These are phyloP conservation scores for Megastigmus dorsalis DNA, from an alignment of 2,888 invertebrate genomes.

Conservation along the genomic window DNA sequence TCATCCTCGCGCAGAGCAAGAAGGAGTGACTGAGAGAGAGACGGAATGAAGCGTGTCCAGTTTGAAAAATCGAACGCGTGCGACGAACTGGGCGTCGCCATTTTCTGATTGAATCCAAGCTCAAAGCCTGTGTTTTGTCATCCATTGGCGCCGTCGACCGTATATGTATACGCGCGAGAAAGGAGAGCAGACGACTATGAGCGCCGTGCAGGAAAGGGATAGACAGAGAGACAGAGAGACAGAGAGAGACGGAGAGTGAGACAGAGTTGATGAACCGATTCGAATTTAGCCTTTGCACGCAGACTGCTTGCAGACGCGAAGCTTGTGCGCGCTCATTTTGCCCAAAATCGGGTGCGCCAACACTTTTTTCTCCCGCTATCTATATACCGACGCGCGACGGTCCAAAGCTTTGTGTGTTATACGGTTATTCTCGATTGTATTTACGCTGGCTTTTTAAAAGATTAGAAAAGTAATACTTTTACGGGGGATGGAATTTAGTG, in stretches of 20 bases:
- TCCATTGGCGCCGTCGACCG: conserved; percentile 66
- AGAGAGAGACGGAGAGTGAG: conserved; percentile 4
- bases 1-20: conserved; percentile 4
- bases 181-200: too few relatives aligned
- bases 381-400: background rate
- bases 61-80: conserved; percentile 61
- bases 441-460: too few relatives aligned
- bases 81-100: conserved; percentile 66
- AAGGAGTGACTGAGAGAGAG: conserved; percentile 46
- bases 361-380: background rate
- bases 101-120: conserved; percentile 73
- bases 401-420: too few relatives aligned
- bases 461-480: too few relatives aligned
- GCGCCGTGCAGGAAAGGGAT: too few relatives aligned
- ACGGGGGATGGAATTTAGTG: too few relatives aligned
- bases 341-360: conserved; percentile 1
- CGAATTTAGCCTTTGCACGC: conserved; percentile 24
- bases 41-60: conserved; percentile 44
- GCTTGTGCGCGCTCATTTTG: too few relatives aligned
- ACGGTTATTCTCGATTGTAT: too few relatives aligned
- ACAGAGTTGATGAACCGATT: conserved; percentile 27
- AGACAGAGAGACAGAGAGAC: conserved; percentile 1
- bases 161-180: background rate
- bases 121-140: conserved; percentile 70
- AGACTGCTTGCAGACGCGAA: conserved; percentile 35